Conservation (phyloP, 1,140 invertebrate genomes). For the Pollicipes pollicipes region DNA sequence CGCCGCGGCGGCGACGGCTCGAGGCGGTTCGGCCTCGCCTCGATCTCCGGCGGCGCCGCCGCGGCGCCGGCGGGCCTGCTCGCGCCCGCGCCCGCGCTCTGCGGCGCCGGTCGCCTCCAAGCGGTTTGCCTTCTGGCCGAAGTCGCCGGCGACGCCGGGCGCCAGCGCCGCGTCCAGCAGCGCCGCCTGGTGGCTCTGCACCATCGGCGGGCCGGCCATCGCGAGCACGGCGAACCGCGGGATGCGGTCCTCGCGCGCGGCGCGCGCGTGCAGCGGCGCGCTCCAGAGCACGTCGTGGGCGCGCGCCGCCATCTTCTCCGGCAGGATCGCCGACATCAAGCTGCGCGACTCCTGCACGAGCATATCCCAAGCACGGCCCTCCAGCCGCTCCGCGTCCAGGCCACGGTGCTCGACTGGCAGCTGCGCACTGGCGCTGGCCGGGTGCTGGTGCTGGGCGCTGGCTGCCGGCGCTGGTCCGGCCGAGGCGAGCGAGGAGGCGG, state of each 20-base stretch:
- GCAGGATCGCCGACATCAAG: not conserved
- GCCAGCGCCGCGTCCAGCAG: not conserved
- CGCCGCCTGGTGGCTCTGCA: not conserved
- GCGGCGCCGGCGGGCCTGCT: too few relatives aligned
- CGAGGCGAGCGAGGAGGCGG: too few relatives aligned
- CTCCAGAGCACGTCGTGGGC: not conserved
- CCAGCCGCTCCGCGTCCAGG: not conserved
- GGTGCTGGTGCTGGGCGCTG: not conserved
- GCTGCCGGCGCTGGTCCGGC: too few relatives aligned
- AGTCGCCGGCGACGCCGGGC: not conserved
- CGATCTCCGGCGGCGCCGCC: not conserved
- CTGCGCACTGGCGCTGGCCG: too few relatives aligned
- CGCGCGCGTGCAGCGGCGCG: not conserved
- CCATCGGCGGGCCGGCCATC: not conserved
- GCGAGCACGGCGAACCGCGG: not conserved
- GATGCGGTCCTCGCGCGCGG: not conserved
- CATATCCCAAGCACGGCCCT: not conserved
- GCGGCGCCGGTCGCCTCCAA: not conserved
- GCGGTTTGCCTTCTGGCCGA: not conserved
- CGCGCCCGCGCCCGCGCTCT: not conserved
- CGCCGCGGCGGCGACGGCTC: too few relatives aligned
- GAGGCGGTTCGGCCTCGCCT: not conserved
- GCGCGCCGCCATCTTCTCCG: not conserved
- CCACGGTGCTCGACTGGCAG: not conserved
- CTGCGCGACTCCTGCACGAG: not conserved